Percentiles rank a stretch among this genome's conserved stretches.
Evolutionary conservation across 2,113 vertebrate genomes (phyloP).

Genomic region (Zosterops japonicus): DNA sequence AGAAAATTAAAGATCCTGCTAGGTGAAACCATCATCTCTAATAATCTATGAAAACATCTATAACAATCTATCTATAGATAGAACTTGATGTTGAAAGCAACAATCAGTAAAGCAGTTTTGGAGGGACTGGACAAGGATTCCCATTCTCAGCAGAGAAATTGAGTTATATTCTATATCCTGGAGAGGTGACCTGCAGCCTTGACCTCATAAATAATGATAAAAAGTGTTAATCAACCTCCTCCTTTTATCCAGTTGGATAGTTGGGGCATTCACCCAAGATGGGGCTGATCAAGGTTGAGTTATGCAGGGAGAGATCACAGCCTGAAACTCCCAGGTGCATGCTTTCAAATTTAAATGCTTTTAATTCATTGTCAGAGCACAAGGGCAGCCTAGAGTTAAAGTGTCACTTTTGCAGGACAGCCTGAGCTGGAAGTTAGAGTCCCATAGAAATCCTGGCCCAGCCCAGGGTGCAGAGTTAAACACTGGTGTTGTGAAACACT

Average conservation of each 20-base stretch:
- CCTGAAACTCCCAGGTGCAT: background rate
- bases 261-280: background rate
- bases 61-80: too few species aligned
- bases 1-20: background rate
- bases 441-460: background rate
- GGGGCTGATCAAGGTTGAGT: background rate
- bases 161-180: background rate
- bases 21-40: background rate
- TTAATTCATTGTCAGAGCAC: background rate
- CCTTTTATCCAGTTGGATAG: background rate
- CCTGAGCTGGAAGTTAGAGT: background rate
- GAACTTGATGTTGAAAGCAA: background rate
- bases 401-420: background rate
- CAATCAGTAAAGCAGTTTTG: background rate
- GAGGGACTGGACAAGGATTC: background rate
- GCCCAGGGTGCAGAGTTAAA: background rate
- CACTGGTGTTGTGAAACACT: background rate
- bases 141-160: background rate
- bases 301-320: background rate
- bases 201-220: background rate
- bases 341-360: background rate
- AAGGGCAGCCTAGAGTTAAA: background rate
- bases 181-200: background rate
- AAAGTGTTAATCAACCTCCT: background rate
- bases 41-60: background rate